phyloP scores from a whole-genome alignment of 1,140 invertebrate species.

The Phortica variegata region DNA sequence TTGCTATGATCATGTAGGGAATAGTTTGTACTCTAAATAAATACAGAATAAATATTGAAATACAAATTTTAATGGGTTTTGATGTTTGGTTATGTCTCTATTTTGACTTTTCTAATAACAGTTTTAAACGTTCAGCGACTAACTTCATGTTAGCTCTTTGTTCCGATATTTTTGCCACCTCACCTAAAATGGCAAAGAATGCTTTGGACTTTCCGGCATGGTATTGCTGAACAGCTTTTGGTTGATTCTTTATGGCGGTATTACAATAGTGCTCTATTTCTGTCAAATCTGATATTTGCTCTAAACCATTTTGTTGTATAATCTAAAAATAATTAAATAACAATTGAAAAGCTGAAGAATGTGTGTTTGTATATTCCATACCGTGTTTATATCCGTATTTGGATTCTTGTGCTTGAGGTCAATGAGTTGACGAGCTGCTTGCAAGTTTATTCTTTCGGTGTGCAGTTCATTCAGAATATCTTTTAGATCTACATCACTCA shows the following conservation, averaged over 20 bases:
- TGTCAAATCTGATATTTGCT: slow-evolving; percentile 64
- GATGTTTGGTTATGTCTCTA: too few relatives aligned
- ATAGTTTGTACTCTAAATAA: slow-evolving; percentile 27
- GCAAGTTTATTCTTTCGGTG: slow-evolving; percentile 64
- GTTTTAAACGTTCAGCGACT: slow-evolving; percentile 64
- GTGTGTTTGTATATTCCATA: slow-evolving; percentile 17
- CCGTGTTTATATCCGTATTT: slow-evolving; percentile 56
- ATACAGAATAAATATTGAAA: slow-evolving; percentile 19
- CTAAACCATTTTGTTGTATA: slow-evolving; percentile 65
- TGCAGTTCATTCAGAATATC: slow-evolving; percentile 65
- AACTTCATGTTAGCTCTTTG: slow-evolving; percentile 67
- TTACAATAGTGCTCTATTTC: slow-evolving; percentile 65
- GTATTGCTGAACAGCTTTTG: slow-evolving; percentile 67
- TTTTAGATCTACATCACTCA: slow-evolving; percentile 59
- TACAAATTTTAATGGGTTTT: slow-evolving; percentile 27
- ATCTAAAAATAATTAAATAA: slow-evolving; percentile 57
- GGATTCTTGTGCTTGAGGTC: slow-evolving; percentile 56
- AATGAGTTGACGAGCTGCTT: slow-evolving; percentile 54
- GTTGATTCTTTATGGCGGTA: slow-evolving; percentile 66
- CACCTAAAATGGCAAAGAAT: slow-evolving; percentile 65
- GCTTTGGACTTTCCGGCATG: slow-evolving; percentile 71
- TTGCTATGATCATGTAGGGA: too few relatives aligned
- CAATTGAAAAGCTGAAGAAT: background rate
- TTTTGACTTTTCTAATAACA: slow-evolving; percentile 22
- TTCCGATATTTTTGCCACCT: slow-evolving; percentile 62